These are phyloP conservation scores for Salvelinus namaycush DNA, from an alignment of 2,113 vertebrate genomes.

Conservation along the genomic window DNA sequence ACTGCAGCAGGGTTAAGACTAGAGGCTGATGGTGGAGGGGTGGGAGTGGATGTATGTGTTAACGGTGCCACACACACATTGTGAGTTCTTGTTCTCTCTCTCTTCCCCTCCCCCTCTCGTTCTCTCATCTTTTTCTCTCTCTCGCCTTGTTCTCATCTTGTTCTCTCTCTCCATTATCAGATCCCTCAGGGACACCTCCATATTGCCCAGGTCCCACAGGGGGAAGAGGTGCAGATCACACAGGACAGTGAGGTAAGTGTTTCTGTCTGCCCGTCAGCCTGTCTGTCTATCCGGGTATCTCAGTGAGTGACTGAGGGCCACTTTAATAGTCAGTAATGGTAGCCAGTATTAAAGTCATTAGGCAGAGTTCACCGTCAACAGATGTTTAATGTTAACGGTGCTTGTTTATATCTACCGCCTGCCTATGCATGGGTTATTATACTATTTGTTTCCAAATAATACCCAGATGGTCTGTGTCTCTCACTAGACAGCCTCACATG, in stretches of 20 bases:
- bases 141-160: neutral
- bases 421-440: slow-evolving; percentile 29
- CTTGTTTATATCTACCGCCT: slow-evolving; percentile 42
- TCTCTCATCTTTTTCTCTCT: neutral
- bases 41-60: no score
- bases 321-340: neutral
- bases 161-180: slow-evolving; percentile 48
- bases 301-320: slow-evolving; percentile 13
- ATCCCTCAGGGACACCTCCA: slow-evolving; percentile 96
- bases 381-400: slow-evolving; percentile 23
- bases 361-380: slow-evolving; percentile 35
- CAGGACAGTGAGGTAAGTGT: slow-evolving; percentile 94
- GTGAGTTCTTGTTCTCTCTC: no score
- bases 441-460: slow-evolving; percentile 43
- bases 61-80: no score
- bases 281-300: neutral
- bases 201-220: slow-evolving; percentile 97
- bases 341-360: slow-evolving; percentile 40
- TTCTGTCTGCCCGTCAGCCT: neutral
- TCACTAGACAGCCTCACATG: slow-evolving; percentile 25
- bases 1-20: no score
- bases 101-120: no score
- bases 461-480: slow-evolving; percentile 47
- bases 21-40: no score
- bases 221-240: slow-evolving; percentile 98